These are phyloP conservation scores for Mesitornis unicolor DNA, from an alignment of 2,113 vertebrate species.

Conservation along the genomic window DNA sequence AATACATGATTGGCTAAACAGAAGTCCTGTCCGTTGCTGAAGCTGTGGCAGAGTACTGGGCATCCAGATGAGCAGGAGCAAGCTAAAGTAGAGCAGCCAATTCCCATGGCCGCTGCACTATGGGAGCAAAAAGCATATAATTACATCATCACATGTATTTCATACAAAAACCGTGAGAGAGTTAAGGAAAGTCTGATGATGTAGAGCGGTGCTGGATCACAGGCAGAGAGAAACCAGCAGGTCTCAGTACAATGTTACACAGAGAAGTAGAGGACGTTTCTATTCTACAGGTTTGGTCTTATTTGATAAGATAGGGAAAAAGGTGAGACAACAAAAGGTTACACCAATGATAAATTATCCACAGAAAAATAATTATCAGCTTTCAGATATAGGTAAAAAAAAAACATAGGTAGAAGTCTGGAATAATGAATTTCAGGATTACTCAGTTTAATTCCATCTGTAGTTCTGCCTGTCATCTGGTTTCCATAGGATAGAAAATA, in stretches of 20 bases:
- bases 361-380: not conserved
- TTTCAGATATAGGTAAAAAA: not conserved
- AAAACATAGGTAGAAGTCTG: conserved; percentile 1
- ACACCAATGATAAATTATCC: not conserved
- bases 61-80: not conserved
- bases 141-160: not conserved
- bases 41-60: not conserved
- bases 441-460: conserved; percentile 31
- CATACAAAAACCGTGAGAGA: not conserved
- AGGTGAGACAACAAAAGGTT: not conserved
- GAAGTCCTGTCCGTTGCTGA: not conserved
- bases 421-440: conserved; percentile 10
- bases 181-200: accelerated
- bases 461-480: not conserved
- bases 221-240: not conserved
- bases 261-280: not conserved
- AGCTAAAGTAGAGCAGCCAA: not conserved
- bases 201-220: not conserved
- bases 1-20: not conserved
- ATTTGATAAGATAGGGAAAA: not conserved
- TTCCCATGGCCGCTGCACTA: not conserved
- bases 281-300: not conserved
- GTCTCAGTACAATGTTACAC: not conserved
- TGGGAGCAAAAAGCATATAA: not conserved
- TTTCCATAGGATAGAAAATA: not conserved